Evolutionary conservation across 2,797 vertebrate genomes (phyloP).

Genomic region (Poeciliopsis paucimaculata): DNA sequence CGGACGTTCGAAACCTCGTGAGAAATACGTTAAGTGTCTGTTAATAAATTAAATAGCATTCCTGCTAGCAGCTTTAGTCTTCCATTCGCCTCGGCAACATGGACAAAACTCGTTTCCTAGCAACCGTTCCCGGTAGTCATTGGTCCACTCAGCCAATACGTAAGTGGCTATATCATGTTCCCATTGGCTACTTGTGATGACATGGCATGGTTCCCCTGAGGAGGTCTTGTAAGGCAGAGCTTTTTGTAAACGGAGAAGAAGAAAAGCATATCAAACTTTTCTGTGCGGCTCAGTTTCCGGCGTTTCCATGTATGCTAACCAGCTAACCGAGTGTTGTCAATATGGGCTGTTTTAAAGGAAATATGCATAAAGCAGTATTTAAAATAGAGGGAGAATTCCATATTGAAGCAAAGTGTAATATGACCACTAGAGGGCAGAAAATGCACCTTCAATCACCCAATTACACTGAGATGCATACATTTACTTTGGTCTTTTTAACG

Average conservation of each 20-base stretch:
- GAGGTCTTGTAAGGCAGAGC: not conserved
- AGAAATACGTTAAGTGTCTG: not conserved
- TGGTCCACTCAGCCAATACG: constrained; percentile 39
- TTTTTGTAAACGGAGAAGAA: no score
- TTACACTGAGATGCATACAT: not conserved
- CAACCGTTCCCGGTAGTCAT: constrained; percentile 59
- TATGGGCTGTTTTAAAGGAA: not conserved
- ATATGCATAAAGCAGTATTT: not conserved
- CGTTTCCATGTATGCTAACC: not conserved
- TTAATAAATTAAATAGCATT: not conserved
- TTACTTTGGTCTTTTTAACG: not conserved
- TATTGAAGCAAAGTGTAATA: not conserved
- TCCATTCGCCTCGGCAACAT: constrained; percentile 42
- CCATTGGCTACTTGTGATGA: constrained; percentile 62
- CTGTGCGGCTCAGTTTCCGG: not conserved
- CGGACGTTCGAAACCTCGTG: not conserved
- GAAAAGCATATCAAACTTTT: not conserved
- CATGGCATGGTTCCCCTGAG: not conserved
- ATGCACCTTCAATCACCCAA: not conserved
- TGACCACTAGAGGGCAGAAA: constrained; percentile 53
- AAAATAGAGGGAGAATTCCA: not conserved
- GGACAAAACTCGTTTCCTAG: constrained; percentile 68
- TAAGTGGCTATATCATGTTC: not conserved
- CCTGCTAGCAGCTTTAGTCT: not conserved
- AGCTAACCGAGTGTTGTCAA: not conserved